These are phyloP conservation scores for Agriopis leucophaearia DNA, from an alignment of 2,888 invertebrate species.

Conservation along the genomic window DNA sequence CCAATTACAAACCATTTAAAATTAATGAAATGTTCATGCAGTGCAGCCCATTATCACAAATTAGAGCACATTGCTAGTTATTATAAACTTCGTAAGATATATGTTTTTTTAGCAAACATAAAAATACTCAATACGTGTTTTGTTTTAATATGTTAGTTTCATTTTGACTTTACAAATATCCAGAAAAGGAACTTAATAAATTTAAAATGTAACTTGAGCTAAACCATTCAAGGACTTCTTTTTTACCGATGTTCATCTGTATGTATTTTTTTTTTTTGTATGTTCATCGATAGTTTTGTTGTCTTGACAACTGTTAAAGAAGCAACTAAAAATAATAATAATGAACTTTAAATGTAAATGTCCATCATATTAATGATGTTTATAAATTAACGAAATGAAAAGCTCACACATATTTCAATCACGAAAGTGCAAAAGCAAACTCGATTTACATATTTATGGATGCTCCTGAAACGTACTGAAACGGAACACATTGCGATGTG, in stretches of 20 bases:
- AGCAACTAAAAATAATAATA: background rate
- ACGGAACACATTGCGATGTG: conserved; percentile 30
- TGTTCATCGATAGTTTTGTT: too few relatives aligned
- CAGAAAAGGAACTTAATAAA: background rate
- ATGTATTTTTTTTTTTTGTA: too few relatives aligned
- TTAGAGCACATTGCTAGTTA: too few relatives aligned
- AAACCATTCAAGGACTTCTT: background rate
- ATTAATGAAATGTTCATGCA: too few relatives aligned
- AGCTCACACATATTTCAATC: conserved; percentile 56
- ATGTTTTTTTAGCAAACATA: background rate
- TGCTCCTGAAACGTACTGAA: conserved; percentile 43
- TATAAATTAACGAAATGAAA: conserved; percentile 48
- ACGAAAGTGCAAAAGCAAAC: conserved; percentile 59
- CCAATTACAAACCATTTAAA: too few relatives aligned
- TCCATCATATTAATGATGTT: conserved; percentile 13
- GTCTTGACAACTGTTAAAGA: too few relatives aligned
- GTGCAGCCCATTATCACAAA: too few relatives aligned
- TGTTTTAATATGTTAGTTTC: too few relatives aligned
- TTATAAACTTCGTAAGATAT: background rate
- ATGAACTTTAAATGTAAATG: background rate
- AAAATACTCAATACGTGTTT: too few relatives aligned
- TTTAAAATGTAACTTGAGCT: background rate
- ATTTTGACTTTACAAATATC: too few relatives aligned
- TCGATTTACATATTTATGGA: conserved; percentile 63
- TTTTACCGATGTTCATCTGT: too few relatives aligned